Base-by-base conservation (phyloP, 2,888 invertebrate genomes). In the Glyphotaelius pellucidus region DNA sequence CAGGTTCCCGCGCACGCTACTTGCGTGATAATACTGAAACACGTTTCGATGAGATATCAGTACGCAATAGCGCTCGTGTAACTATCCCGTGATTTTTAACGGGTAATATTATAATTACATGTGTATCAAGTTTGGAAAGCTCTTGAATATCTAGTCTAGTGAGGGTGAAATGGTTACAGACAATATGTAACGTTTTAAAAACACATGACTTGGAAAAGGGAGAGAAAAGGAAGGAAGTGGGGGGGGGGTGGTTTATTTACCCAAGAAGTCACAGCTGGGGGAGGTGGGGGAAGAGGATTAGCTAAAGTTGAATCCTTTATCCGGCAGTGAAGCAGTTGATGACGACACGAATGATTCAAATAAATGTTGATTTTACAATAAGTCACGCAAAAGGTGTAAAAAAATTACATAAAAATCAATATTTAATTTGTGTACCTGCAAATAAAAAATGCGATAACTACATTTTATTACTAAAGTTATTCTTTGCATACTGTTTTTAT, bases 161-260 rank as follows among this genome's bases (percentile, higher is more conserved):
- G n/a, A 52, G 86, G 42, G 42, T 47, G 86, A 67, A 83, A 83
- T 32, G 31, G 81, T 42, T 52, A 47, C 47, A 86, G 86, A 42
- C 31, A 86, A 86, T 83, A 38, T 42, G 42, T n/a, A 86, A 86
- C 42, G 31, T 86, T 86, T 47, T 35, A 83, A 83, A 83, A 83
- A 86, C 86, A 86, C 86, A 86, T 31, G 30, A 84, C 38, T 35
- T 38, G 38, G 38, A 84, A 47, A 42, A 30, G 42, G 86, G 86
- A 14, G 31, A 30, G n/a, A 42, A 47, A 47, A 3, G 15, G 15
- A n/a, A 42, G 86, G 30, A 47, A n/a, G 52, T 9, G 42, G 86
- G 31, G 30, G 42, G 86, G 31, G 30, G 84, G 1, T 67, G 67
- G 67, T 67, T n/a, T 67, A 67, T 67, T 67, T 67, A 67, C 14